Evolutionary conservation across 2,113 vertebrate species (phyloP), one percentile per base, ranked within the genome.

Genomic region (Ammodytes marinus): DNA sequence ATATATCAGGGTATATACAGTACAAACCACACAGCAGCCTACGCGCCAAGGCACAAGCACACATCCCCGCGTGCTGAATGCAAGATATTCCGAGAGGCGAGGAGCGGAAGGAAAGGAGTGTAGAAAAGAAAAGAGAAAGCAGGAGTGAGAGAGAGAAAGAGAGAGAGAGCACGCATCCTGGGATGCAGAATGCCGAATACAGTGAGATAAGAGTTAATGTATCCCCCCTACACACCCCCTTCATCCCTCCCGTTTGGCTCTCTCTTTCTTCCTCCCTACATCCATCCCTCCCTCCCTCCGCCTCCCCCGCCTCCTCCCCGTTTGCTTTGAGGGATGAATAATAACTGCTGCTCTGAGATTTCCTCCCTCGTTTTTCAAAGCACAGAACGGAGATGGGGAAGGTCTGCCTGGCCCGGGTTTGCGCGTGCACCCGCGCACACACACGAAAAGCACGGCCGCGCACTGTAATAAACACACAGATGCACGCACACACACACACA

Each of bases 321-420:
- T 92, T 93, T 90, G 92, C 94, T 94, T 94, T 93, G 91, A 93
- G 91, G 93, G 92, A 94, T 94, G 93, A 94, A 94, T 94, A 94
- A 94, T 94, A 94, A 94, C 93, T 93, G 92, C 93, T 91, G 91
- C 93, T 93, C 91, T 90, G 93, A 94, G 92, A 93, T 93, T 93
- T 93, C 92, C 90, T 92, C 92, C 89, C 90, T 94, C 91, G 90
- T 94, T 93, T 93, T 94, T 94, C 91, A 93, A 93, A 94, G 93
- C 79, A 85, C 85, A 83, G 92, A 91, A 65, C 88, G 82, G 91
- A 93, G 92, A 94, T 93, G 91, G 90, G 92, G 92, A 93, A 94
- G 91, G 93, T 93, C 91, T 94, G 93, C 91, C 88, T 85, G 88
- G 90, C 90, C 89, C 67, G 71, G 85, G 85, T 53, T 27, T 81